These are phyloP conservation scores for Colostygia pectinataria DNA, from an alignment of 2,888 invertebrate species.

Conservation along the genomic window DNA sequence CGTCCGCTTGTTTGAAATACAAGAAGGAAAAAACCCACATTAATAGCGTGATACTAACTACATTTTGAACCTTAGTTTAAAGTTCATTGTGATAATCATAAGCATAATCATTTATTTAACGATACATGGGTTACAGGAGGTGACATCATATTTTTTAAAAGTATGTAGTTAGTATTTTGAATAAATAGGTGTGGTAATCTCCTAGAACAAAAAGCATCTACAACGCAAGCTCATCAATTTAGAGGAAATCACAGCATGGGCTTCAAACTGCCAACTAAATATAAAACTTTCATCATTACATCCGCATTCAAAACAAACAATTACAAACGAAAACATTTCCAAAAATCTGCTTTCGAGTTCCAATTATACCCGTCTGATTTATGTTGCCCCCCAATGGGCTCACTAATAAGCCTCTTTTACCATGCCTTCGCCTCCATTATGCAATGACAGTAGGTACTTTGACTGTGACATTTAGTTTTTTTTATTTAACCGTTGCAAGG, in stretches of 20 bases:
- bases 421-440: conserved; percentile 37
- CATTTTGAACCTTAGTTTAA: too few relatives aligned
- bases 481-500: conserved; percentile 29
- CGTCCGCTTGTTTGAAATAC: too few relatives aligned
- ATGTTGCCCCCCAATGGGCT: conserved; percentile 45
- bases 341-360: conserved; percentile 40
- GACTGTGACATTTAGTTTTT: conserved; percentile 35
- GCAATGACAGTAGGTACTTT: conserved; percentile 39
- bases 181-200: neutral
- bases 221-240: neutral
- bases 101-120: too few relatives aligned
- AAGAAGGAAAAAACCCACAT: too few relatives aligned
- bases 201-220: neutral
- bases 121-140: too few relatives aligned
- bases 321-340: conserved; percentile 39
- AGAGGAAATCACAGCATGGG: conserved; percentile 16
- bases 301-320: conserved; percentile 38
- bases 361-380: conserved; percentile 45
- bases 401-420: conserved; percentile 42
- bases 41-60: too few relatives aligned
- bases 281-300: conserved; percentile 35
- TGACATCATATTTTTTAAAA: too few relatives aligned
- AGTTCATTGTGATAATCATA: too few relatives aligned
- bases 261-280: conserved; percentile 15
- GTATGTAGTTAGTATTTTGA: too few relatives aligned